Evolutionary conservation across 2,888 invertebrate genomes (phyloP), one percentile per base, ranked within the genome.

Genomic region (Drosophila longiperda): DNA sequence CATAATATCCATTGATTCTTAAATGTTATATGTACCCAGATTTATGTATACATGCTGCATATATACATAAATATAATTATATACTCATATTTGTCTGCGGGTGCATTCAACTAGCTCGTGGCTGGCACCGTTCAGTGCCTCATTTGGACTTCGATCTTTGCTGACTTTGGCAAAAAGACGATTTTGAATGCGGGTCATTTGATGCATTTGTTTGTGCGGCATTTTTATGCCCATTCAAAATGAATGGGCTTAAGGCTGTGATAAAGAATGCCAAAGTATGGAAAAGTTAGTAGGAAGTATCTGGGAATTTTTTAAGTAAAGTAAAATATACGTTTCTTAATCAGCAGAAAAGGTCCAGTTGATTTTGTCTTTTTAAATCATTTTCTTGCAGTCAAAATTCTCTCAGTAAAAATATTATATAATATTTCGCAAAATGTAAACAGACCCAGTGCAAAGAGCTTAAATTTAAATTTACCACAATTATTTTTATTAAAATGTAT

Each of bases 101-200:
- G 86, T 87, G 67, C 86, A 75, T 85, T 87, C 76, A 83, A 75
- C 83, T 73, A 71, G 36, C 50, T 36, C 53, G 78, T 72, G 70
- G 42, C 42, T 50, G 66, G 55, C 50, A 62, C 70, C 50, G 63
- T 62, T 69, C 34, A 40, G 66, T 63, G 65, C 48, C 54, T 40
- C 38, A 38, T 59, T 57, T 78, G 89, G 82, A 87, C 87, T 86
- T 78, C 86, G 87, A 68, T 77, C 82, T 61, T 29, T 73, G 86
- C 89, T 87, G 89, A 88, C 77, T 74, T 58, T 40, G 54, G 52
- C 38, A 48, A 73, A 59, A 59, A 64, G 29, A 60, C 71, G 76
- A 82, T 86, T 73, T 69, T 68, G 66, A 84, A 87, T 89, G 87
- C 89, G 83, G 89, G 89, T 82, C 83, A 87, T 83, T 84, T 84